These are phyloP conservation scores for Chaetoderma sp. DNA, from an alignment of 2,888 invertebrate genomes.

Conservation along the genomic window DNA sequence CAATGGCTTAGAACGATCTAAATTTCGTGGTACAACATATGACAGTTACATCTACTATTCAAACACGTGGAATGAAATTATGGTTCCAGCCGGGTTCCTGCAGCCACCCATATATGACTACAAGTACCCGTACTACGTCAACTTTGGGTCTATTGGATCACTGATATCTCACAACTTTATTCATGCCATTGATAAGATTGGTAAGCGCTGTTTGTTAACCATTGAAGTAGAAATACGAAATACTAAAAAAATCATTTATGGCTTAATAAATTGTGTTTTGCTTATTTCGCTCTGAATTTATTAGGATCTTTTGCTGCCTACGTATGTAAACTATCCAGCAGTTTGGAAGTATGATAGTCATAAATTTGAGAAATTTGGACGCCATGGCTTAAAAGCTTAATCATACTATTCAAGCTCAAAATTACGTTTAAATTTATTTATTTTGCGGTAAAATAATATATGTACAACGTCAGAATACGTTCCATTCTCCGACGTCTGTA, in stretches of 20 bases:
- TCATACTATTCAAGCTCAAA: too few species aligned
- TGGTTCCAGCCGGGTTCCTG: constrained; percentile 58
- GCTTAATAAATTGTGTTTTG: not conserved
- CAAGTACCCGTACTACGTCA: constrained; percentile 51
- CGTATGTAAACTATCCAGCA: too few species aligned
- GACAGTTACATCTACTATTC: constrained; percentile 44
- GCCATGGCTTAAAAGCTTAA: too few species aligned
- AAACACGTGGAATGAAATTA: constrained; percentile 57
- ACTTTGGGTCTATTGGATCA: constrained; percentile 60
- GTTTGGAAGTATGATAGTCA: too few species aligned
- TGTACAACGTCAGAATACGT: too few species aligned
- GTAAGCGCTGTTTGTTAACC: constrained; percentile 37
- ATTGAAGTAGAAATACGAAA: not conserved
- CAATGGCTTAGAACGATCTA: constrained; percentile 38
- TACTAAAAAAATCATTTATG: not conserved
- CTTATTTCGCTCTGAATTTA: too few species aligned
- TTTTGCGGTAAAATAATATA: too few species aligned
- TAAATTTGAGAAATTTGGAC: too few species aligned
- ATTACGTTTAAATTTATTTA: too few species aligned
- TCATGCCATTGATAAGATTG: constrained; percentile 53
- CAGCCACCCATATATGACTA: constrained; percentile 61
- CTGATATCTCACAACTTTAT: constrained; percentile 50
- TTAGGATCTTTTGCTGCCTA: too few species aligned
- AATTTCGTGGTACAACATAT: constrained; percentile 48
- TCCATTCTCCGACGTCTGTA: too few species aligned